Evolutionary conservation across 2,113 vertebrate species (phyloP).

Genomic region (Myotis yumanensis): DNA sequence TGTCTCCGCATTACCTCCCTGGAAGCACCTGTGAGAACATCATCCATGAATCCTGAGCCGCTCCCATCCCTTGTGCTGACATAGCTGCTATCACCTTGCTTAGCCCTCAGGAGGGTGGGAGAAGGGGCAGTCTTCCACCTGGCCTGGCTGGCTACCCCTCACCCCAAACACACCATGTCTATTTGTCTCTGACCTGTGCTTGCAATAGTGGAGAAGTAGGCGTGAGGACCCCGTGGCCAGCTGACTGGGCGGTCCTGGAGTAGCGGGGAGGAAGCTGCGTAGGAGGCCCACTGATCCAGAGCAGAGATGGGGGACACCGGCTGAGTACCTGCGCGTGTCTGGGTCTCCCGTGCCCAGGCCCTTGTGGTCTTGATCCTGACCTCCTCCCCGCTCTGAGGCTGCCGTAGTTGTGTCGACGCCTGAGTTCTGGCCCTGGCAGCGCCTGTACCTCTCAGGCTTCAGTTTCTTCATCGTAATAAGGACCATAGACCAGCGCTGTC

Average conservation of each 20-base stretch:
- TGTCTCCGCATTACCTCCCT: background rate
- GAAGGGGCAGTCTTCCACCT: background rate
- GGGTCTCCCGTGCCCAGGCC: background rate
- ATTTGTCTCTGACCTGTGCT: background rate
- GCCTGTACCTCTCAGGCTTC: background rate
- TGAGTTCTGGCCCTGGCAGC: background rate
- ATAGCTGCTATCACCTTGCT: background rate
- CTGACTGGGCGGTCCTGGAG: fast-evolving
- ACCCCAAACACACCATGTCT: no score
- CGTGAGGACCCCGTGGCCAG: fast-evolving
- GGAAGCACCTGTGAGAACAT: background rate
- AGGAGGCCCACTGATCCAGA: background rate
- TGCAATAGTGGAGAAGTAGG: background rate
- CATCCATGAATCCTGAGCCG: background rate
- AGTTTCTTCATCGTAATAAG: background rate
- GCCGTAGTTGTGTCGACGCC: background rate
- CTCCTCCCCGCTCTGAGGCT: background rate
- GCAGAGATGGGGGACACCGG: background rate
- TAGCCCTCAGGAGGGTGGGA: background rate
- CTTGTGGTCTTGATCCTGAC: background rate
- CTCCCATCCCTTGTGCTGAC: fast-evolving
- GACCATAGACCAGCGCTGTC: background rate
- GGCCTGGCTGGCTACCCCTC: background rate
- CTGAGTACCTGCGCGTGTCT: background rate
- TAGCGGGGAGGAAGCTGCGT: fast-evolving